Percentiles rank a stretch among this genome's conserved stretches.
Conservation (phyloP, 2,113 vertebrate genomes). For the Orthonyx spaldingii region DNA sequence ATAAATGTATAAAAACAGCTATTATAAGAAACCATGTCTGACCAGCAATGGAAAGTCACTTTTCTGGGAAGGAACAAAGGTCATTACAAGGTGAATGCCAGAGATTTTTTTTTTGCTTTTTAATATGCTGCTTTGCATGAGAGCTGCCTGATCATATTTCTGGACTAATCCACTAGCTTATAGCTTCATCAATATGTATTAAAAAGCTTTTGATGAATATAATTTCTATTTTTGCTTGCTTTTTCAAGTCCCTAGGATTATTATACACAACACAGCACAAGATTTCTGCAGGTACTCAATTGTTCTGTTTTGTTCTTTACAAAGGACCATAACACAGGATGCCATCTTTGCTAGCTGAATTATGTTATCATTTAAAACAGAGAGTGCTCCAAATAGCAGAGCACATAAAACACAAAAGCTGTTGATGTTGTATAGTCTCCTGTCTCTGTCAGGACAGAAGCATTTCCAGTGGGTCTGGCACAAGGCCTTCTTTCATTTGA, state of each 20-base stretch:
- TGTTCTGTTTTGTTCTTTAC: background rate
- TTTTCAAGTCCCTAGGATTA: background rate
- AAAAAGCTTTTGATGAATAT: background rate
- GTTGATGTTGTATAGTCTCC: background rate
- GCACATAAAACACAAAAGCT: background rate
- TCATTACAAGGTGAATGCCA: background rate
- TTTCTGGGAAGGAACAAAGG: background rate
- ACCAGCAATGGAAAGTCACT: background rate
- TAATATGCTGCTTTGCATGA: background rate
- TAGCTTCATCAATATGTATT: background rate
- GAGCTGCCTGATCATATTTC: background rate
- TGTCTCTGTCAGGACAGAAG: background rate
- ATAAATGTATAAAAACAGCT: background rate
- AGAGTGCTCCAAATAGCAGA: background rate
- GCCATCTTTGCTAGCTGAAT: background rate
- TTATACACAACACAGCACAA: background rate
- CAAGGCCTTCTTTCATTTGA: background rate
- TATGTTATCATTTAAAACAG: background rate
- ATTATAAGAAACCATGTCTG: background rate
- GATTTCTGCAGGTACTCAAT: background rate
- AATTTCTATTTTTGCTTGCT: background rate
- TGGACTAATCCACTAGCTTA: background rate
- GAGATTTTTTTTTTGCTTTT: background rate
- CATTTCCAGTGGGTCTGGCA: background rate
- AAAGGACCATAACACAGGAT: background rate